Conservation (phyloP, 1,140 invertebrate species). For the Pseudomyrmex flavicornis region DNA sequence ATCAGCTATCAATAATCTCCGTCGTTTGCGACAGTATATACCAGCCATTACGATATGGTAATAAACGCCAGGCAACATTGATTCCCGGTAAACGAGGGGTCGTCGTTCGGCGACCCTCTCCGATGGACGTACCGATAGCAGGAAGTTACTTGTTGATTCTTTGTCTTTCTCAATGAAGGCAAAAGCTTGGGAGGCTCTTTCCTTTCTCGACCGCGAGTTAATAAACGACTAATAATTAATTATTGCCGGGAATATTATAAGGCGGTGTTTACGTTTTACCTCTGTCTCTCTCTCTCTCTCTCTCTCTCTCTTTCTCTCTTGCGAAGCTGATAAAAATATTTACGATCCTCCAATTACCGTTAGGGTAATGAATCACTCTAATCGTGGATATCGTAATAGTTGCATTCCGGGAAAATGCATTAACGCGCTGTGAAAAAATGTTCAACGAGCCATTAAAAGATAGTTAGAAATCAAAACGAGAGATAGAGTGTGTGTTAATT, state of each 20-base stretch:
- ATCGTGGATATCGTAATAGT: constrained; percentile 8
- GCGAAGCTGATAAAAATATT: constrained; percentile 16
- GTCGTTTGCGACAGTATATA: constrained; percentile 32
- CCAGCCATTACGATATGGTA: constrained; percentile 56
- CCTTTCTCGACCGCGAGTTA: neutral
- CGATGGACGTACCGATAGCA: constrained; percentile 42
- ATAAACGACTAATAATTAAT: constrained; percentile 53
- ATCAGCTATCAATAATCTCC: constrained; percentile 64
- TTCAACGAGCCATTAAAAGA: neutral
- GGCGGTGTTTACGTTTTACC: constrained; percentile 5
- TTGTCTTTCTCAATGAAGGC: constrained; percentile 44
- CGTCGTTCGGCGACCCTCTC: constrained; percentile 4
- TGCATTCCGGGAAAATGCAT: neutral
- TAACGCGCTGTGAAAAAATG: neutral
- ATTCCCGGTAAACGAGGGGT: constrained; percentile 52
- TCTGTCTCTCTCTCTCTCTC: neutral
- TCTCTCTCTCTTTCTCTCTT: too few species aligned
- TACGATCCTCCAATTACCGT: constrained; percentile 3
- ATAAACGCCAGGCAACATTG: constrained; percentile 44
- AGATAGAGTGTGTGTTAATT: too few species aligned
- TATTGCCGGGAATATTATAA: constrained; percentile 24
- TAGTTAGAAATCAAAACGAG: neutral
- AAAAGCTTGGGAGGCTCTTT: neutral
- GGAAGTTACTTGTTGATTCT: constrained; percentile 51
- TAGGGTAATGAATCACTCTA: constrained; percentile 39